Evolutionary conservation across 1,140 invertebrate genomes (phyloP), one percentile per base, ranked within the genome.

Genomic region (Drosophila virilis): DNA sequence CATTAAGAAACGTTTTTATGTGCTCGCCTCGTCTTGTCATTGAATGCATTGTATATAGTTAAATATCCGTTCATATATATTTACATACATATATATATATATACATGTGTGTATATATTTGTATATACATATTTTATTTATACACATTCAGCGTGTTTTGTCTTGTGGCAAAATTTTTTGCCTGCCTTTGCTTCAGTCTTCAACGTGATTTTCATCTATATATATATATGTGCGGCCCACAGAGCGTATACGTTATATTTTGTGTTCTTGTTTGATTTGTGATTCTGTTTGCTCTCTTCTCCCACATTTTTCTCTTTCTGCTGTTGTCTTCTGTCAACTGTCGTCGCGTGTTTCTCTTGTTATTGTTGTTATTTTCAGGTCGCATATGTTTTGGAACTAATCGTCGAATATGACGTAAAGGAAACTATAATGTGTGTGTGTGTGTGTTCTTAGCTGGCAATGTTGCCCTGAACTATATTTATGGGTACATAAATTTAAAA

Each of bases 391-490:
- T 80, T 84, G 68, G 74, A 85, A 77, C 71, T 76, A 79, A 78
- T 77, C 83, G 60, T 77, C 79, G 77, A 73, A 83, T 73, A 85
- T 84, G 80, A 84, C 78, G 80, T 71, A 80, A 84, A 76, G 55
- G 54, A 68, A 80, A 71, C 72, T 52, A 40, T 15, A 17, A 46
- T 37, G 10, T 32, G 13, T 50, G 57, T 17, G 1, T 66, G 42
- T 32, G 35, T 60, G 37, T 37, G 60, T 46, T 45, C 46, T 61
- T 66, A 35, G 28, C 50, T 32, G 48, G 28, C 28, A 9, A 6
- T 33, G 32, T 78, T 61, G 65, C 83, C 82, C 82, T 88, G 82
- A 85, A 85, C 82, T 85, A 85, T 85, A 88, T 85, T 82, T 85
- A 78, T 85, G 78, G 75, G 64, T 61, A 85, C 71, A 85, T 76